Evolutionary conservation across 2,888 invertebrate species (phyloP), one percentile per base, ranked within the genome.

Genomic region (Camptogramma bilineatum): DNA sequence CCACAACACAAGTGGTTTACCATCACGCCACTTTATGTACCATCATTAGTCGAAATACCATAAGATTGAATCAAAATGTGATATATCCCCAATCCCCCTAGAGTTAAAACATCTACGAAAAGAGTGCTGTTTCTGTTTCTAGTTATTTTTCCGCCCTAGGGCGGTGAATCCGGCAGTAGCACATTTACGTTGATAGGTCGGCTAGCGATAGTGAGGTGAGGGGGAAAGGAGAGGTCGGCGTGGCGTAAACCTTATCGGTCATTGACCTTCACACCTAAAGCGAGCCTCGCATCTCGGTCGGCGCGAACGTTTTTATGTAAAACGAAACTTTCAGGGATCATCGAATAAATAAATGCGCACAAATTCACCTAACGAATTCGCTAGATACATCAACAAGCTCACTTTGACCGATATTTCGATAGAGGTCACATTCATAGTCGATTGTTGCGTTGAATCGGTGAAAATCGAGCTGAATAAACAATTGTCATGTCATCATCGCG

Each of bases 191-290:
- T 80, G 79, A 82, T 85, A 83, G 83, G 79, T 81, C 74, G 78
- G 75, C 71, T 75, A 74, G 78, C 81, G 83, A 85, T 85, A 83
- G 74, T 70, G 74, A 81, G 79, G 76, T 79, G 76, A 80, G 78
- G 82, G 83, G 82, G 79, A 79, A 79, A 80, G 74, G 76, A 79
- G 86, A 84, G 86, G 83, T 87, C 81, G 87, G 79, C 81, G 81
- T 82, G 83, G 82, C 86, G 83, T 84, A 79, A 86, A 85, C 86
- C 89, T 92, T 92, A 92, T 92, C 92, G 90, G 91, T 88, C 91
- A 90, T 87, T 86, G 88, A 91, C 90, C 92, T 91, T 90, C 87
- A 84, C 89, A 91, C 91, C 91, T 92, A 89, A 87, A 88, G 84
- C 73, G 91, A 88, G 91, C 91, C 91, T 86, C 91, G 83, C 87